Evolutionary conservation across 2,113 vertebrate genomes (phyloP), one percentile per base, ranked within the genome.

Genomic region (Natator depressus): DNA sequence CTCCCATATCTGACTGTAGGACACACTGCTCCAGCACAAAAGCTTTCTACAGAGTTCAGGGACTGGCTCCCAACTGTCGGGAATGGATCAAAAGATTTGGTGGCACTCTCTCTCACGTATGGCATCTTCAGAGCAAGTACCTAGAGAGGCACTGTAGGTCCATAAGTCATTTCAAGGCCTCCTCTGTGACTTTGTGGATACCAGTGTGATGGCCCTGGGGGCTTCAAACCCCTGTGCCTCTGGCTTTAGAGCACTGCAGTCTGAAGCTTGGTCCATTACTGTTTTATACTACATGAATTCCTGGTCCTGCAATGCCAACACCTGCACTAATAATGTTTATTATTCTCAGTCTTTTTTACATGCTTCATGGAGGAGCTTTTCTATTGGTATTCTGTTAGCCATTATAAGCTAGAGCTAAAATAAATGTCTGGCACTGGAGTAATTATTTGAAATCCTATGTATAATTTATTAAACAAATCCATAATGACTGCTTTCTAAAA

Each of bases 401-500:
- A 10, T 88, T 79, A 8, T 10, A 79, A 82, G 9, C 50, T 8
- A 80, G n/a, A 97, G 55, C 8, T 84, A 59, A 88, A 97, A 81
- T 57, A 95, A 95, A 85, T 87, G 13, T 69, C 72, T 86, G 53
- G 20, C 91, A 12, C 2, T 54, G 3, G 84, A 29, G 72, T 90
- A 96, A 97, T 42, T 89, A 84, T 93, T 83, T 87, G 6, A 95
- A 93, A 93, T 93, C 87, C 59, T 94, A 47, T 84, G 75, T 90
- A 95, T 31, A 91, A 83, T 89, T 90, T 95, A 78, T 93, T 96
- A 95, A 97, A 93, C n/a, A 84, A 91, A n/a, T 1, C 19, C 38
- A 85, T 69, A 81, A 84, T 92, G 87, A 85, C 5, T 88, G 80
- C 54, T 96, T 93, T 94, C 95, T 95, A 95, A 94, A 97, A n/a